Conservation (phyloP, 2,888 invertebrate species). For the Osmoderma eremita region DNA sequence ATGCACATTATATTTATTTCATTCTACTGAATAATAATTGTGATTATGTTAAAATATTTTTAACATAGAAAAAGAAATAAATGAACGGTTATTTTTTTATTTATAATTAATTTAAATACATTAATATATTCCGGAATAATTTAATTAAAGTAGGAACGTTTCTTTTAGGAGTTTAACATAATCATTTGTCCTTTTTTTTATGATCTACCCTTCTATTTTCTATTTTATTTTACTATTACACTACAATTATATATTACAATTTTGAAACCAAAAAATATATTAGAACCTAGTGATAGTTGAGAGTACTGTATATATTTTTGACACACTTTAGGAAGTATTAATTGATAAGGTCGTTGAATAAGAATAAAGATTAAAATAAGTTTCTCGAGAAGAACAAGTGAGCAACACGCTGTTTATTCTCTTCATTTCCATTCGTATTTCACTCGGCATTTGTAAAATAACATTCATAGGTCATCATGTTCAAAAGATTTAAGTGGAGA, state of each 20-base stretch:
- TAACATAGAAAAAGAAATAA: slow-evolving; percentile 7
- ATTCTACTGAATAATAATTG: slow-evolving; percentile 23
- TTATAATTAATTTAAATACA: slow-evolving; percentile 28
- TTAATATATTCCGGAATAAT: slow-evolving; percentile 33
- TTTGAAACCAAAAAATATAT: slow-evolving; percentile 45
- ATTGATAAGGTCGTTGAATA: slow-evolving; percentile 41
- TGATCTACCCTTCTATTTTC: slow-evolving; percentile 11
- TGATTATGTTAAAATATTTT: slow-evolving; percentile 39
- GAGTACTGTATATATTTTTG: slow-evolving; percentile 49
- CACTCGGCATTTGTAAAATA: slow-evolving; percentile 28
- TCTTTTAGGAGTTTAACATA: slow-evolving; percentile 21
- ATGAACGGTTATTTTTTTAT: slow-evolving; percentile 22
- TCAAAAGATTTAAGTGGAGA: slow-evolving; percentile 10
- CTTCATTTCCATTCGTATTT: neutral
- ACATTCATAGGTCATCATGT: slow-evolving; percentile 15
- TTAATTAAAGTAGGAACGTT: neutral
- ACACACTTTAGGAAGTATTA: slow-evolving; percentile 46
- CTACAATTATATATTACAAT: slow-evolving; percentile 23
- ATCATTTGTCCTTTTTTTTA: slow-evolving; percentile 20
- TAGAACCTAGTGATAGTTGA: slow-evolving; percentile 43
- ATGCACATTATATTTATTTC: slow-evolving; percentile 41
- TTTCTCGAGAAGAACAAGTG: slow-evolving; percentile 19
- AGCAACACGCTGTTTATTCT: slow-evolving; percentile 26
- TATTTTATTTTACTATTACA: slow-evolving; percentile 16
- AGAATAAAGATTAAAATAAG: slow-evolving; percentile 21